Conservation (phyloP, 1,140 invertebrate genomes). For the Nymphalis io region DNA sequence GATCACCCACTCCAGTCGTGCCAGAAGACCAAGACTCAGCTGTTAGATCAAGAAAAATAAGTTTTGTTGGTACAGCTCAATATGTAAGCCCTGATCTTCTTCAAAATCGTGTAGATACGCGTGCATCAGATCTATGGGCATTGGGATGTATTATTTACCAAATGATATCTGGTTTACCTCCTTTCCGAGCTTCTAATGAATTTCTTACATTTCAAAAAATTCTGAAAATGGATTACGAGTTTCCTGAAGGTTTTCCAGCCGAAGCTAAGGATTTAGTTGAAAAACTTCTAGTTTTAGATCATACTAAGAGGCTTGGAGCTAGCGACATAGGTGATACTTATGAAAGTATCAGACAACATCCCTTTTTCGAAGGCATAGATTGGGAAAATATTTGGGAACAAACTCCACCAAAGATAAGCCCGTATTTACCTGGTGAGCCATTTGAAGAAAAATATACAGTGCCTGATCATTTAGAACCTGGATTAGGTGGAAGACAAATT, state of each 20-base stretch:
- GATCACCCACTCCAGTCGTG: slow-evolving; percentile 44
- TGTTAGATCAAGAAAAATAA: slow-evolving; percentile 84
- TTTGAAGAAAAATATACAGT: slow-evolving; percentile 88
- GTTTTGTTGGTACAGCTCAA: slow-evolving; percentile 99
- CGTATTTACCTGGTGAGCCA: slow-evolving; percentile 90
- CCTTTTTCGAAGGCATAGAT: slow-evolving; percentile 91
- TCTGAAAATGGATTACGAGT: slow-evolving; percentile 93
- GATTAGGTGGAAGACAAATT: slow-evolving; percentile 90
- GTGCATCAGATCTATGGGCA: slow-evolving; percentile 97
- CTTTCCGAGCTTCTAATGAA: slow-evolving; percentile 95
- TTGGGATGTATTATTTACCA: slow-evolving; percentile 98
- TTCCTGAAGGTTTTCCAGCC: slow-evolving; percentile 94
- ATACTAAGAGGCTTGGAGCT: slow-evolving; percentile 91
- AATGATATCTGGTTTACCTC: slow-evolving; percentile 95
- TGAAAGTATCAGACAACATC: slow-evolving; percentile 90
- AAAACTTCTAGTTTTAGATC: slow-evolving; percentile 92
- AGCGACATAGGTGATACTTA: slow-evolving; percentile 88
- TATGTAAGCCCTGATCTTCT: slow-evolving; percentile 98
- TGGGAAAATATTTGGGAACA: slow-evolving; percentile 90
- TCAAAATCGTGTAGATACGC: slow-evolving; percentile 89
- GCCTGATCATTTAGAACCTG: slow-evolving; percentile 91
- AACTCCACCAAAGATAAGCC: slow-evolving; percentile 91
- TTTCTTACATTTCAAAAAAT: slow-evolving; percentile 99
- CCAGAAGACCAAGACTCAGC: slow-evolving; percentile 61
- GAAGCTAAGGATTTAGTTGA: slow-evolving; percentile 93